Conservation (phyloP, 1,140 invertebrate species). For the Zaprionus capensis region DNA sequence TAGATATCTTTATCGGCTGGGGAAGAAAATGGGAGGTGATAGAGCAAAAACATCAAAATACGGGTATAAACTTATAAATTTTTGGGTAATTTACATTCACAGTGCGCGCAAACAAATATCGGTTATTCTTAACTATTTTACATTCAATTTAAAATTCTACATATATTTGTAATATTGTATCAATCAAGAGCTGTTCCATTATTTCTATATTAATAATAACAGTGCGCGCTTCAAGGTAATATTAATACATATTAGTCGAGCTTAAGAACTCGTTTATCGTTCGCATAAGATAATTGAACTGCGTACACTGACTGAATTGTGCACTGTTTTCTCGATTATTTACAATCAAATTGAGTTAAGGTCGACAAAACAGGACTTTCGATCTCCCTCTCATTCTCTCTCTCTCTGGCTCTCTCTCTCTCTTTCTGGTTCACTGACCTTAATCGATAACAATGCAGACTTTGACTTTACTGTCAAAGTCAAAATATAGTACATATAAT, state of each 20-base stretch:
- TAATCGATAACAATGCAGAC: no score
- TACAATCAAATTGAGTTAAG: background rate
- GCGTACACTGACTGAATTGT: background rate
- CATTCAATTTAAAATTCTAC: background rate
- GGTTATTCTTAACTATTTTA: conserved; percentile 3
- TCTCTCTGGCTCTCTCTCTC: no score
- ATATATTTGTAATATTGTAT: background rate
- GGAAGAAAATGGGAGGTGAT: background rate
- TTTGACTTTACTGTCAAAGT: no score
- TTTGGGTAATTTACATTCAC: conserved; percentile 10
- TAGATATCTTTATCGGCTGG: background rate
- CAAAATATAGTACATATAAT: no score
- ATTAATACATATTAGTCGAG: background rate
- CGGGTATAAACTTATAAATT: conserved; percentile 6
- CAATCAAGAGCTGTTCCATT: background rate
- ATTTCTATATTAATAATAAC: background rate
- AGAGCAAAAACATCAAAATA: background rate
- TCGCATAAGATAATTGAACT: background rate
- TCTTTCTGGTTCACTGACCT: no score
- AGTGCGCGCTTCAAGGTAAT: background rate
- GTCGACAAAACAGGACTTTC: background rate
- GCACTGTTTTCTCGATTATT: background rate
- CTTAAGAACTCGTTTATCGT: background rate
- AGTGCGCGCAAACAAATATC: conserved; percentile 5
- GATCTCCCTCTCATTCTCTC: no score